A percentile compares a stretch with the other conserved stretches of the same genome.
phyloP scores from a whole-genome alignment of 2,113 vertebrate species.

The Clarias batrachus region DNA sequence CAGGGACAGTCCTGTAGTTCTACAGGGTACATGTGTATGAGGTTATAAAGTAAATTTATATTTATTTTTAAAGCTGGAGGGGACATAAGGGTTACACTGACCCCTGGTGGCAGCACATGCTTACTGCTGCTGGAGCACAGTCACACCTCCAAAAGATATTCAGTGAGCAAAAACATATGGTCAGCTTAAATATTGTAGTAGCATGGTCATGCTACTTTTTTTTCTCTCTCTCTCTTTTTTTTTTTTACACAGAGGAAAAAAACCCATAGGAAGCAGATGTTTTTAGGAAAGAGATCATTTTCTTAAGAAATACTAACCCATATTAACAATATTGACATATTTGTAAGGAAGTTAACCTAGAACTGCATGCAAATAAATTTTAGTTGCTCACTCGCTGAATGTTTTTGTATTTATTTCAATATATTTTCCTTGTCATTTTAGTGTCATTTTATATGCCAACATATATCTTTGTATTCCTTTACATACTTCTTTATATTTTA shows the following conservation, averaged over 20 bases:
- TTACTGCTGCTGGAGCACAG: neutral
- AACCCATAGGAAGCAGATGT: neutral
- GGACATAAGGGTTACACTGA: neutral
- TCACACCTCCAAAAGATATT: neutral
- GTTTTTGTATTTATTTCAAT: neutral
- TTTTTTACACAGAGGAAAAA: neutral
- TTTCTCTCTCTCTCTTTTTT: neutral
- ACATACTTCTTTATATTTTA: constrained; percentile 22
- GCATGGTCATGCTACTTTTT: neutral
- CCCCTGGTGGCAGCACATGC: neutral
- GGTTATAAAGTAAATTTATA: neutral
- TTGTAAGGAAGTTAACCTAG: neutral
- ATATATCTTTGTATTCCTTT: neutral
- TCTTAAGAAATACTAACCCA: neutral
- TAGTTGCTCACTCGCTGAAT: neutral
- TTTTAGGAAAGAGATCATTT: neutral
- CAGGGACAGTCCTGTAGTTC: neutral
- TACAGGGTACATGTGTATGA: neutral
- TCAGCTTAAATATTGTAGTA: neutral
- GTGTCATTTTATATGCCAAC: neutral
- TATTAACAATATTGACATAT: too few species aligned
- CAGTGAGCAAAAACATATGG: neutral
- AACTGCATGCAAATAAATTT: constrained; percentile 1
- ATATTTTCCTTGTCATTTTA: neutral
- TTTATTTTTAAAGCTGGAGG: neutral